phyloP scores from a whole-genome alignment of 2,113 vertebrate genomes.

The Cinclus mexicanus region DNA sequence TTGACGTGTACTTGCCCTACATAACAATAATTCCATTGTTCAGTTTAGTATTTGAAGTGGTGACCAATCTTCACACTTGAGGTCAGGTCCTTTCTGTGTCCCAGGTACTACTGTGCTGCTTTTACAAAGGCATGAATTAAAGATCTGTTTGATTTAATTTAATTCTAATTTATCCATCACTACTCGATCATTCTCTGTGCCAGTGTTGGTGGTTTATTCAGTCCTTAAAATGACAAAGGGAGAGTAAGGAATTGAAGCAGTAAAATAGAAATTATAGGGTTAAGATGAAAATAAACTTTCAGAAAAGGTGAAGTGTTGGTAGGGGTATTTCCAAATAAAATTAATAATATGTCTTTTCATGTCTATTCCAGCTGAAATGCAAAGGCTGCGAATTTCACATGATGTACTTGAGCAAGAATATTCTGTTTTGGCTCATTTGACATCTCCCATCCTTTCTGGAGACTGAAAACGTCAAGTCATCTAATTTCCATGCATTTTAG shows the following conservation, averaged over 20 bases:
- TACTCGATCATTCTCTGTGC: background rate
- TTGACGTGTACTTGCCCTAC: background rate
- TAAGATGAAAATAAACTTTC: background rate
- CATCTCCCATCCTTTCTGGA: background rate
- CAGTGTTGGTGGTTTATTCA: background rate
- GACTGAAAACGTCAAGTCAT: background rate
- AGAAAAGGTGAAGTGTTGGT: background rate
- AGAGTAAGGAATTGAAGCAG: background rate
- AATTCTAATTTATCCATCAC: background rate
- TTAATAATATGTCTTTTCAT: background rate
- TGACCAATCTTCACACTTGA: background rate
- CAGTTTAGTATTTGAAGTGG: background rate
- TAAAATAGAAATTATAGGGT: background rate
- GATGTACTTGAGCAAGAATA: background rate
- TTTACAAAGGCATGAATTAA: background rate
- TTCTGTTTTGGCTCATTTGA: background rate
- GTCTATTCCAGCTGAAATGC: background rate
- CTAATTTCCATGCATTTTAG: background rate
- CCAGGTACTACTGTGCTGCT: background rate
- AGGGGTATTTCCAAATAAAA: background rate
- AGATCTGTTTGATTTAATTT: background rate
- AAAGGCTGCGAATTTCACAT: background rate
- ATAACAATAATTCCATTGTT: background rate
- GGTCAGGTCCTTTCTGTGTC: background rate
- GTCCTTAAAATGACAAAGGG: background rate